These are phyloP conservation scores for Tylochromis polylepis DNA, from an alignment of 2,113 vertebrate genomes.

Conservation along the genomic window DNA sequence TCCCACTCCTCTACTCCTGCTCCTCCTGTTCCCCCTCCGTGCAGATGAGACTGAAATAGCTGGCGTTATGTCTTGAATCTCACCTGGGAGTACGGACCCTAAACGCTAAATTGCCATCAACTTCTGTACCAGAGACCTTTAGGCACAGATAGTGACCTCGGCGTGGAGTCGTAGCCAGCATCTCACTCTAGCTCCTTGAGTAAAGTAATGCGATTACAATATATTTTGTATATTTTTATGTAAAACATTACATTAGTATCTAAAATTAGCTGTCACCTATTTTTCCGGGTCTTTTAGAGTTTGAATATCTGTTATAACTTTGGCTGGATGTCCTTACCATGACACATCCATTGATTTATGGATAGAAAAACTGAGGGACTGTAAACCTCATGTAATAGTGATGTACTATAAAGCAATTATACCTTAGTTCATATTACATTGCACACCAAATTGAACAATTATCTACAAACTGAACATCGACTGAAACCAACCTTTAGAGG, in stretches of 20 bases:
- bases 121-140: neutral
- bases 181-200: neutral
- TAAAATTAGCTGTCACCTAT: neutral
- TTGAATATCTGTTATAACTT: neutral
- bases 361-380: neutral
- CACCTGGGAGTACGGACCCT: constrained; percentile 58
- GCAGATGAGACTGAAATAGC: constrained; percentile 66
- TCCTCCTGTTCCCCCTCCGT: constrained; percentile 35
- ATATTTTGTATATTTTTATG: neutral
- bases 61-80: constrained; percentile 46
- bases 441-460: neutral
- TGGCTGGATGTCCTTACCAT: neutral
- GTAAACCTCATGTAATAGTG: neutral
- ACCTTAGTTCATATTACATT: neutral
- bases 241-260: neutral
- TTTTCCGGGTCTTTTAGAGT: neutral
- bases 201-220: neutral
- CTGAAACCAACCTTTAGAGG: neutral
- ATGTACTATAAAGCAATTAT: neutral
- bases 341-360: neutral
- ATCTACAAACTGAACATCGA: neutral
- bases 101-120: neutral
- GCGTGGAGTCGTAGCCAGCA: neutral
- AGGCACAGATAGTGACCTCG: neutral
- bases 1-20: constrained; percentile 27